Conservation (phyloP, 2,113 vertebrate species). For the Acrocephalus arundinaceus region DNA sequence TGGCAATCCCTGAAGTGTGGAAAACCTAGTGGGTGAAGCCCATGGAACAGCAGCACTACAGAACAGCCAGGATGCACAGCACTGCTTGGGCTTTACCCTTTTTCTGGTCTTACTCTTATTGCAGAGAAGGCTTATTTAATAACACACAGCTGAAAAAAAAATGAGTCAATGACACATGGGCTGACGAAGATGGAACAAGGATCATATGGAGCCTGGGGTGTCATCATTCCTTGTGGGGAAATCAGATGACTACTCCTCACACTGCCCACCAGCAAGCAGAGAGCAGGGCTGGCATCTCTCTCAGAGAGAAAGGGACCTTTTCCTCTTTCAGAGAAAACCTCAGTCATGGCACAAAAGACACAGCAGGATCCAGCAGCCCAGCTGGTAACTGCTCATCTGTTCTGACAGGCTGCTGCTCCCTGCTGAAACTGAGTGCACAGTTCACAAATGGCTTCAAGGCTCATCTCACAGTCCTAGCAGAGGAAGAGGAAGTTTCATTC, state of each 20-base stretch:
- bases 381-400: background rate
- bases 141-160: background rate
- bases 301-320: background rate
- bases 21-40: background rate
- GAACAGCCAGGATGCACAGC: background rate
- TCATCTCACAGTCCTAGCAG: background rate
- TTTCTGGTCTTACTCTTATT: background rate
- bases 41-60: rapidly evolving
- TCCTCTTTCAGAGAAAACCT: background rate
- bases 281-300: background rate
- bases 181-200: background rate
- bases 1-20: background rate
- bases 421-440: background rate
- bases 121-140: background rate
- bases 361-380: background rate
- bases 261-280: background rate
- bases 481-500: background rate
- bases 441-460: background rate
- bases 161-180: constrained; percentile 29
- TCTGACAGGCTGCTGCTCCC: background rate
- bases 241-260: background rate
- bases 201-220: background rate
- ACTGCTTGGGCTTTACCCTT: background rate
- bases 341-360: background rate
- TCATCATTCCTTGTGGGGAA: background rate